phyloP scores from a whole-genome alignment of 2,888 invertebrate species.

The Ferdinandea cuprea region DNA sequence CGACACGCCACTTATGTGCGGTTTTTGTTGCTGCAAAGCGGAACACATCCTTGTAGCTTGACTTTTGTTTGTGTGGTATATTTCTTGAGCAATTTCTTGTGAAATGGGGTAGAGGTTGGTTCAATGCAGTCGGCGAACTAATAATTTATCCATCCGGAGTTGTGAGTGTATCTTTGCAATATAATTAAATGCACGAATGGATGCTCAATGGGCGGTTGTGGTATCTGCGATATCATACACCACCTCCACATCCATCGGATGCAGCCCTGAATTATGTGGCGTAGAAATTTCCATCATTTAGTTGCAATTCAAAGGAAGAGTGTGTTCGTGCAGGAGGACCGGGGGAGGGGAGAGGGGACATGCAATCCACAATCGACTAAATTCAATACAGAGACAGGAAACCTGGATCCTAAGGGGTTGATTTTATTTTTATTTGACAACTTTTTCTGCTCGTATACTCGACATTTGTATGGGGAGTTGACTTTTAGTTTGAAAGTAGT shows the following conservation, averaged over 20 bases:
- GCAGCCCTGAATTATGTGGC: conserved; percentile 26
- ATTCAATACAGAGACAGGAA: conserved; percentile 35
- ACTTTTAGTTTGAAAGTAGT: conserved; percentile 38
- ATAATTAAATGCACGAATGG: conserved; percentile 69
- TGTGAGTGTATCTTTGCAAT: conserved; percentile 48
- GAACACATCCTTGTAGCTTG: conserved; percentile 41
- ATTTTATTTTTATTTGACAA: conserved; percentile 55
- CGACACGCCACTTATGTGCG: conserved; percentile 65
- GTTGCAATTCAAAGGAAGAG: conserved; percentile 45
- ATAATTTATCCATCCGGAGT: conserved; percentile 48
- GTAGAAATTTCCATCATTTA: conserved; percentile 59
- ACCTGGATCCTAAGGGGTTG: conserved; percentile 15
- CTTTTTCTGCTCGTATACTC: conserved; percentile 9
- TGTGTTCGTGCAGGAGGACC: conserved; percentile 8
- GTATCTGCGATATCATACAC: too few relatives aligned
- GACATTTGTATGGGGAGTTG: conserved; percentile 48
- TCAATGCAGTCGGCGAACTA: conserved; percentile 26
- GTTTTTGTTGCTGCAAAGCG: conserved; percentile 47
- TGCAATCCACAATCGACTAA: conserved; percentile 23
- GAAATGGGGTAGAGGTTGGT: neutral
- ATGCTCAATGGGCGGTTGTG: conserved; percentile 47
- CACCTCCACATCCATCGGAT: conserved; percentile 13
- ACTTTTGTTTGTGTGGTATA: conserved; percentile 29
- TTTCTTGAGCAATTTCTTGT: conserved; percentile 17
- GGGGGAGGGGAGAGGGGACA: neutral